These are phyloP conservation scores for Tretioscincus oriximinensis DNA, from an alignment of 2,113 vertebrate species.

Conservation along the genomic window DNA sequence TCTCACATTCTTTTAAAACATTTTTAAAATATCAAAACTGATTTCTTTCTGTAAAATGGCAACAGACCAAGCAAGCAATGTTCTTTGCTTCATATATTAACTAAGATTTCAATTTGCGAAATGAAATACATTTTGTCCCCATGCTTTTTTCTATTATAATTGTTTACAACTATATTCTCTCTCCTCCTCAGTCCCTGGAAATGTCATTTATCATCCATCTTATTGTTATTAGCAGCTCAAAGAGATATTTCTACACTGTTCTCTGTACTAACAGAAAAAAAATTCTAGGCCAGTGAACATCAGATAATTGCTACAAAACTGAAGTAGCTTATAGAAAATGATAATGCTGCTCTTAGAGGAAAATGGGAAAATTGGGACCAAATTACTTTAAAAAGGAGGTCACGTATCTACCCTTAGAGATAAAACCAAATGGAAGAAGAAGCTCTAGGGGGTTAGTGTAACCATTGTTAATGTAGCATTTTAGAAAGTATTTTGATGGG, in stretches of 20 bases:
- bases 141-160: not conserved
- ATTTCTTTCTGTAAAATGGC: slow-evolving; percentile 1
- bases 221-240: not conserved
- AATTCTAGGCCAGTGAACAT: slow-evolving; percentile 58
- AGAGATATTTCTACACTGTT: not conserved
- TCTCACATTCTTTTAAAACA: not conserved
- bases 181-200: not conserved
- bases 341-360: slow-evolving; percentile 27
- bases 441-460: not conserved
- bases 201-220: not conserved
- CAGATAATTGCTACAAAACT: slow-evolving; percentile 38
- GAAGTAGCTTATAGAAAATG: slow-evolving; percentile 38
- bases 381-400: not conserved
- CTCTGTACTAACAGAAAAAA: slow-evolving; percentile 25
- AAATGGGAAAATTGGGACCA: slow-evolving; percentile 18
- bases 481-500: not conserved
- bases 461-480: not conserved
- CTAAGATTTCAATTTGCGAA: not conserved
- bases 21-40: not conserved
- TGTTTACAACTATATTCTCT: not conserved
- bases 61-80: not conserved
- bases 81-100: not conserved
- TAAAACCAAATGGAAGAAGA: not conserved
- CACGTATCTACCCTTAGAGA: not conserved
- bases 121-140: not conserved